These are phyloP conservation scores for Eurytoma adleriae DNA, from an alignment of 2,888 invertebrate species.

Conservation along the genomic window DNA sequence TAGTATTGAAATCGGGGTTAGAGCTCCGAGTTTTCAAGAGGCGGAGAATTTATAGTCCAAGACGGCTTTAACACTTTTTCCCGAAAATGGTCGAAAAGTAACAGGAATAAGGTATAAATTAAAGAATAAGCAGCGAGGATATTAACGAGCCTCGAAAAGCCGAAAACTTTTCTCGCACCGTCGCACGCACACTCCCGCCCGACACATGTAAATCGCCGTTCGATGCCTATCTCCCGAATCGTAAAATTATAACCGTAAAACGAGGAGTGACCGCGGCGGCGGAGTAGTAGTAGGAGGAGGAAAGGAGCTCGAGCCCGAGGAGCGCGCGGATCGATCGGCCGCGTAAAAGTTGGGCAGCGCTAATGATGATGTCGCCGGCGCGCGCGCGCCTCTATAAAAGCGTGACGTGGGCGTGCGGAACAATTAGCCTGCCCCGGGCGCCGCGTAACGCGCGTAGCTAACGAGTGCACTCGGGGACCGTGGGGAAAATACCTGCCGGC, in stretches of 20 bases:
- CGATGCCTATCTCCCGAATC: constrained; percentile 42
- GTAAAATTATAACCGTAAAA: constrained; percentile 52
- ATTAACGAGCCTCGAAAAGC: constrained; percentile 37
- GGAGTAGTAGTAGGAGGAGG: no score
- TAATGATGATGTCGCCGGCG: constrained; percentile 30
- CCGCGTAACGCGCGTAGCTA: constrained; percentile 15
- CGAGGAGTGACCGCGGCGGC: background rate
- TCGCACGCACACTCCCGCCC: background rate
- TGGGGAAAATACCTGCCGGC: constrained; percentile 56
- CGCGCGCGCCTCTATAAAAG: constrained; percentile 35
- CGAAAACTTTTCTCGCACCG: background rate
- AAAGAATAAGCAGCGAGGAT: constrained; percentile 36
- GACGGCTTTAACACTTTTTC: constrained; percentile 48
- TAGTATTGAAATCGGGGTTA: constrained; percentile 27
- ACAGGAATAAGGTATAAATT: constrained; percentile 44
- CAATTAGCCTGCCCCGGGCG: constrained; percentile 34
- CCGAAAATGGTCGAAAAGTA: constrained; percentile 30
- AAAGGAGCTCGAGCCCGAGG: no score
- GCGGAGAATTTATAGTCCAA: constrained; percentile 45
- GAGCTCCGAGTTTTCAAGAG: constrained; percentile 25
- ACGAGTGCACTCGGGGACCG: constrained; percentile 11
- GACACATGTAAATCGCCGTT: background rate
- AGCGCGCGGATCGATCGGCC: no score
- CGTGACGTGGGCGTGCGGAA: constrained; percentile 33
- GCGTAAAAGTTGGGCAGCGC: background rate